Evolutionary conservation across 2,113 vertebrate genomes (phyloP).

Genomic region (Oceanites oceanicus): DNA sequence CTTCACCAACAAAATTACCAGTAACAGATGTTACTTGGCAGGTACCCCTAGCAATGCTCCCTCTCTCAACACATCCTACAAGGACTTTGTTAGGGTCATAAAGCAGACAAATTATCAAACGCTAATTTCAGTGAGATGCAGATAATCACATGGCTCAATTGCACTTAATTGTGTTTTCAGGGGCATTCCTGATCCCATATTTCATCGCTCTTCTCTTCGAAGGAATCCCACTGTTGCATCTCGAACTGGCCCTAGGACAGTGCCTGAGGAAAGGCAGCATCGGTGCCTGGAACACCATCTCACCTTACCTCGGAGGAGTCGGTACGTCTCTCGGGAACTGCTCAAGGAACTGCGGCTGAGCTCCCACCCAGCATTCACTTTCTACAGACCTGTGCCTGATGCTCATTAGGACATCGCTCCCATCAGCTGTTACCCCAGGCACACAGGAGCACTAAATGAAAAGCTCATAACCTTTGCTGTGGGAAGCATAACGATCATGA

Average conservation of each 20-base stretch:
- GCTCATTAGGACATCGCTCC: neutral
- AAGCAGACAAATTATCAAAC: neutral
- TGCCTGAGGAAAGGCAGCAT: constrained; percentile 82
- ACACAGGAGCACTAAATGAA: neutral
- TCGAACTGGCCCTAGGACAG: constrained; percentile 89
- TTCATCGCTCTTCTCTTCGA: constrained; percentile 83
- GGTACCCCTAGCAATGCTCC: neutral
- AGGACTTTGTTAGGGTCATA: neutral
- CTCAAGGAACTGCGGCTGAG: neutral
- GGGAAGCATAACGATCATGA: neutral
- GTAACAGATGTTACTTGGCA: neutral
- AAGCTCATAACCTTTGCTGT: neutral
- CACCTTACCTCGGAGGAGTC: constrained; percentile 82
- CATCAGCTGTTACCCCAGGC: neutral
- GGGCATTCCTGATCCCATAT: constrained; percentile 92
- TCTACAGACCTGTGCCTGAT: neutral
- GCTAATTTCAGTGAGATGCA: neutral
- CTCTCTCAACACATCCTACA: neutral
- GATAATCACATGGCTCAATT: neutral
- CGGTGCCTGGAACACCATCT: constrained; percentile 85
- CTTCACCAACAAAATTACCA: neutral
- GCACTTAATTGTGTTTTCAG: constrained; percentile 62
- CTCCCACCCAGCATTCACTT: neutral
- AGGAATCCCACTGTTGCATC: constrained; percentile 86
- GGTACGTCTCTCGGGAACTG: constrained; percentile 62